Evolutionary conservation across 2,797 vertebrate species (phyloP).

Genomic region (Girardinus metallicus): DNA sequence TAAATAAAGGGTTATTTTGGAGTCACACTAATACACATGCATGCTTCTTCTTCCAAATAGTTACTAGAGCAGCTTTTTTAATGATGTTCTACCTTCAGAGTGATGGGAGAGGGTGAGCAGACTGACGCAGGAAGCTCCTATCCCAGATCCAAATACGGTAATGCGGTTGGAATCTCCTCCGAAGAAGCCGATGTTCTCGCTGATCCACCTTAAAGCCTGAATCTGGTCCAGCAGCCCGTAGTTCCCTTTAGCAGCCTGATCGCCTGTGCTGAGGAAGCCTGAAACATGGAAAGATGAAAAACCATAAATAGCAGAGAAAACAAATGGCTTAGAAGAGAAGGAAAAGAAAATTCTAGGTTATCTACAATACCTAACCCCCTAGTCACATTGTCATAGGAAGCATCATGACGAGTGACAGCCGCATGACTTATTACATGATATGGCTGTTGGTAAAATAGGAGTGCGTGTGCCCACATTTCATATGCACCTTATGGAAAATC

Average conservation of each 20-base stretch:
- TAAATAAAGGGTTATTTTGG: slow-evolving; percentile 38
- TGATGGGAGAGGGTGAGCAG: slow-evolving; percentile 97
- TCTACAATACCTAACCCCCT: slow-evolving; percentile 9
- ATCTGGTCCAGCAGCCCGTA: slow-evolving; percentile 98
- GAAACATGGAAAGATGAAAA: slow-evolving; percentile 31
- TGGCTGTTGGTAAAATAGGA: slow-evolving; percentile 70
- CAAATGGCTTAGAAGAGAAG: neutral
- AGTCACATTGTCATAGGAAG: slow-evolving; percentile 18
- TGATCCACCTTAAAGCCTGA: slow-evolving; percentile 97
- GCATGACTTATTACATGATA: slow-evolving; percentile 65
- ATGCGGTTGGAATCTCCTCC: slow-evolving; percentile 97
- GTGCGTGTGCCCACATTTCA: slow-evolving; percentile 70
- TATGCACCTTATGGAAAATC: slow-evolving; percentile 77
- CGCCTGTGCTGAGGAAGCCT: slow-evolving; percentile 97
- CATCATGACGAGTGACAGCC: slow-evolving; percentile 44
- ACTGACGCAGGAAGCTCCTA: slow-evolving; percentile 97
- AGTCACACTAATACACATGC: neutral
- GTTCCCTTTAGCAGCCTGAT: slow-evolving; percentile 99
- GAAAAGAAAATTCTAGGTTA: slow-evolving; percentile 18
- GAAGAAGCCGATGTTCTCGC: slow-evolving; percentile 98
- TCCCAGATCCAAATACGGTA: slow-evolving; percentile 97
- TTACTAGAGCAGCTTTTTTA: slow-evolving; percentile 14
- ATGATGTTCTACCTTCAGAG: slow-evolving; percentile 89
- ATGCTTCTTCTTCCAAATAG: slow-evolving; percentile 24
- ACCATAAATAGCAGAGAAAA: neutral